Conservation (phyloP, 2,113 vertebrate species). For the Sarotherodon lohbergeri region DNA sequence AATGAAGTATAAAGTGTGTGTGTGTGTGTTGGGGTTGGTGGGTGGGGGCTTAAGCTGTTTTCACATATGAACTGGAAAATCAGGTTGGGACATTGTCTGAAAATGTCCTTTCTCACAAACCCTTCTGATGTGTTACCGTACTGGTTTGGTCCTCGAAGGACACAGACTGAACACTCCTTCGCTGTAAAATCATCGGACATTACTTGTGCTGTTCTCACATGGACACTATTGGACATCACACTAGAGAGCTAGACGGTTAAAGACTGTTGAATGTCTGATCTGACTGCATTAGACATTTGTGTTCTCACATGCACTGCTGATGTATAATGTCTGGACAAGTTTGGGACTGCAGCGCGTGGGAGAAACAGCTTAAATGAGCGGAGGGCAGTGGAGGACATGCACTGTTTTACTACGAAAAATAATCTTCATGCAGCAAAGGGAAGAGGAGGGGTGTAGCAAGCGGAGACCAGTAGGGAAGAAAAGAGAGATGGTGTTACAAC, state of each 20-base stretch:
- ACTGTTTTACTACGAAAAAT: slow-evolving; percentile 12
- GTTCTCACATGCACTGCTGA: neutral
- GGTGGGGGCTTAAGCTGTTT: neutral
- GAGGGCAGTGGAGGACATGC: neutral
- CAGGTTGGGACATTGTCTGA: neutral
- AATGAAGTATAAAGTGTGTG: neutral
- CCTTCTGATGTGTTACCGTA: neutral
- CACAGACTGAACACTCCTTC: neutral
- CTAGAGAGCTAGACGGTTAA: neutral
- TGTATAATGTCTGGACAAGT: neutral
- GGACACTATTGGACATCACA: neutral
- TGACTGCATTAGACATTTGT: neutral
- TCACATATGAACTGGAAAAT: neutral
- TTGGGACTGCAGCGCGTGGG: neutral
- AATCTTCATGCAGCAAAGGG: neutral
- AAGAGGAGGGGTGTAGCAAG: neutral
- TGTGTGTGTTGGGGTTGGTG: neutral
- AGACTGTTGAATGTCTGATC: neutral
- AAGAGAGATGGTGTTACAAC: neutral
- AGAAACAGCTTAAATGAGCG: neutral
- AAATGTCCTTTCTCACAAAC: neutral
- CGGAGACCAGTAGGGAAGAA: neutral
- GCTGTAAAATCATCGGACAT: neutral
- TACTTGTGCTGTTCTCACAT: neutral
- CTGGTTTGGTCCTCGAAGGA: neutral